phyloP scores from a whole-genome alignment of 2,888 invertebrate genomes.

The Brachyptera putata region DNA sequence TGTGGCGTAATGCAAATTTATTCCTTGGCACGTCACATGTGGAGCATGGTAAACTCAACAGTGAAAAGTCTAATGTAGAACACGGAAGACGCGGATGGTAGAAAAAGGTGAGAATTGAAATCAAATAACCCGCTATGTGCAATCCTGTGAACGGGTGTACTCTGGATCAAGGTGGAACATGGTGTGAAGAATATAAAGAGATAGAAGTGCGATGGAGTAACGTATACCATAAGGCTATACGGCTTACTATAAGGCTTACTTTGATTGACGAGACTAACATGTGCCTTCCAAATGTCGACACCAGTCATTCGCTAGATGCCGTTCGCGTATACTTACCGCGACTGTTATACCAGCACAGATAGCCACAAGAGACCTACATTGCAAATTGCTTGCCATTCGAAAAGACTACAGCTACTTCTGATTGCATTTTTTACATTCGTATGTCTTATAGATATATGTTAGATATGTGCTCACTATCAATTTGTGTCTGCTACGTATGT shows the following conservation, averaged over 20 bases:
- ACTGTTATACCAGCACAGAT: too few species aligned
- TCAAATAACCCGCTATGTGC: constrained; percentile 18
- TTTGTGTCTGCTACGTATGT: background rate
- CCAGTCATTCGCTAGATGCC: background rate
- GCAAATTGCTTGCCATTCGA: constrained; percentile 7
- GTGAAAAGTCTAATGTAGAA: background rate
- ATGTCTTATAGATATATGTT: background rate
- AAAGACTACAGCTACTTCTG: background rate
- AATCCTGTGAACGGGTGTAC: background rate
- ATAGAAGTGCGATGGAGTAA: too few species aligned
- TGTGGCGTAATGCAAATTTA: constrained; percentile 18
- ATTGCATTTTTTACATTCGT: constrained; percentile 9
- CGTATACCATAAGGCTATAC: too few species aligned
- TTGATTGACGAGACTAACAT: too few species aligned
- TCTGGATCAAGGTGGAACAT: background rate
- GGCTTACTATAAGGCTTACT: too few species aligned
- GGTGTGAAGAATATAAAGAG: background rate
- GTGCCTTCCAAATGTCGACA: background rate
- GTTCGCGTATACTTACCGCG: background rate
- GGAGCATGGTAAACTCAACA: background rate
- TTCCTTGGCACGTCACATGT: constrained; percentile 10
- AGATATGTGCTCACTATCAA: background rate
- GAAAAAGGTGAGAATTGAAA: constrained; percentile 11
- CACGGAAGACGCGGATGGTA: background rate
- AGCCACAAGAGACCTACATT: background rate